phyloP scores from a whole-genome alignment of 2,113 vertebrate genomes.

The Verasper variegatus region DNA sequence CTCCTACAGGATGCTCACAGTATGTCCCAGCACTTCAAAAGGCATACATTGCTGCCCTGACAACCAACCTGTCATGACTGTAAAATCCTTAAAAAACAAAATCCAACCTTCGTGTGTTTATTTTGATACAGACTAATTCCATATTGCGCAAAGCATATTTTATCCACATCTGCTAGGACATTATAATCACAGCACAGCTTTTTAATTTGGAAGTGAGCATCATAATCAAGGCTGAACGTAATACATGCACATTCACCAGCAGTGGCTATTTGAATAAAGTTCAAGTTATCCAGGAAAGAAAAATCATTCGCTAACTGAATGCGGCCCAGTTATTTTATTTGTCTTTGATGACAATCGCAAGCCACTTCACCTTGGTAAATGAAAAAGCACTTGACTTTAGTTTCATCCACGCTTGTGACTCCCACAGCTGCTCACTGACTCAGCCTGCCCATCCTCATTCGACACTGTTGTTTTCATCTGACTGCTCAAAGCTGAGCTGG shows the following conservation, averaged over 20 bases:
- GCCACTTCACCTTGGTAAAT: slow-evolving; percentile 7
- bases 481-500: slow-evolving; percentile 33
- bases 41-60: neutral
- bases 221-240: neutral
- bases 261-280: neutral
- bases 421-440: slow-evolving; percentile 37
- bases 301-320: slow-evolving; percentile 10
- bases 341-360: slow-evolving; percentile 6
- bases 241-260: neutral
- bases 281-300: neutral
- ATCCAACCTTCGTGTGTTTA: neutral
- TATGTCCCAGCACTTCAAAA: neutral
- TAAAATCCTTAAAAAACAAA: neutral
- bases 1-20: no score
- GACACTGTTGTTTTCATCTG: slow-evolving; percentile 34
- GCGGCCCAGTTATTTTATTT: slow-evolving; percentile 23
- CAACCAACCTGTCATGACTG: neutral
- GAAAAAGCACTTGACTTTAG: slow-evolving; percentile 2
- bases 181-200: neutral
- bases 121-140: neutral
- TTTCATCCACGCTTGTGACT: slow-evolving; percentile 28
- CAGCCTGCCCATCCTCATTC: slow-evolving; percentile 29
- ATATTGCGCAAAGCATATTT: neutral
- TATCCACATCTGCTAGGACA: neutral
- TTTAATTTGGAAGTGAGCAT: slow-evolving; percentile 8